Evolutionary conservation across 2,888 invertebrate species (phyloP), one percentile per base, ranked within the genome.

Genomic region (Polymixis lichenea): DNA sequence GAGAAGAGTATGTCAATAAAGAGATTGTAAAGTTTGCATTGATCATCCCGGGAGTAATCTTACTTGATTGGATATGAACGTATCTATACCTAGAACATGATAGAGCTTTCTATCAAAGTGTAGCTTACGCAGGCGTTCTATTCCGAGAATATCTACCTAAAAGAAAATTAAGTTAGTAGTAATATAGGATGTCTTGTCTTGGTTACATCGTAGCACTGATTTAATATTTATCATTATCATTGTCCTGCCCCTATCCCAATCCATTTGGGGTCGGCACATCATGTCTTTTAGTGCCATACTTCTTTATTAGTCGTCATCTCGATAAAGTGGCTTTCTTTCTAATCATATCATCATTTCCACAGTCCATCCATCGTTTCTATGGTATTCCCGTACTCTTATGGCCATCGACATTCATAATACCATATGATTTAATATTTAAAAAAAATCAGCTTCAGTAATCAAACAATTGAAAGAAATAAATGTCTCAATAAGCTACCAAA

Each of bases 1-100:
- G n/a, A 49, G 38, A 46, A 64, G 7, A 38, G 13, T 67, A 22
- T n/a, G n/a, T 13, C 49, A 71, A 53, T 64, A n/a, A 62, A 80
- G 32, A 32, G 28, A 68, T 67, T 46, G 43, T 61, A n/a, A 56
- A 80, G 51, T 80, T 80, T 69, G 75, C 75, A 80, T 61, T 51
- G 65, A 68, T 75, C 46, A 64, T 64, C 75, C 56, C 61, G 66
- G 3, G 58, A 64, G 58, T 55, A 71, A 80, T 28, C 64, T 60
- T 32, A 64, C 61, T 15, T 55, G 67, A 71, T 80, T 75, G 67
- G 53, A 55, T 71, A 49, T 64, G 1, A 46, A 67, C 32, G 22
- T 61, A 43, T n/a, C 61, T 62, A 67, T 38, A 62, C 56, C 46
- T 60, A 32, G n/a, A 74, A 56, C 25, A 51, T 53, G 19, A 53